Conservation (phyloP, 2,113 vertebrate species). For the Vimba vimba region DNA sequence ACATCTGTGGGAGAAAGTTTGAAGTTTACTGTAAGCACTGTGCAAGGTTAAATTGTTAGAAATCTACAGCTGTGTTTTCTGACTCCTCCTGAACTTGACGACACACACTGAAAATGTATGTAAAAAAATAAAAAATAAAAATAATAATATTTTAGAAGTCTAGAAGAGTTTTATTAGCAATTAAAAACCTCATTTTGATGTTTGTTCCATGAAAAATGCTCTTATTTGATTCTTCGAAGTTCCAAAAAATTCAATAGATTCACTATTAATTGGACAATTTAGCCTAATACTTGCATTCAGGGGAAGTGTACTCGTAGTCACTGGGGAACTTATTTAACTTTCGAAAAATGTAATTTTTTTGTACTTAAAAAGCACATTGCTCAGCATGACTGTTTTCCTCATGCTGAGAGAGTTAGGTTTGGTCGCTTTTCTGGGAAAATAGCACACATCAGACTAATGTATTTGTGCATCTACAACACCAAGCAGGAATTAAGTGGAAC, state of each 20-base stretch:
- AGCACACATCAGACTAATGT: conserved; percentile 18
- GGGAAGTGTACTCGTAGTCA: neutral
- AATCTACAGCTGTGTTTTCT: neutral
- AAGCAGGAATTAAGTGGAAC: conserved; percentile 6
- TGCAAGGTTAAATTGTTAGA: conserved; percentile 1
- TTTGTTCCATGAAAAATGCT: neutral
- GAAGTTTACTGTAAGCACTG: neutral
- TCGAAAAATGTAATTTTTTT: neutral
- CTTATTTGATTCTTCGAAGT: neutral
- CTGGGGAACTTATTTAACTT: neutral
- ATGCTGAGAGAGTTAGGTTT: conserved; percentile 18
- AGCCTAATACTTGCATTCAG: neutral
- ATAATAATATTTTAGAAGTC: neutral
- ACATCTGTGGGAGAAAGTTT: neutral
- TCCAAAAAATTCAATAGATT: neutral
- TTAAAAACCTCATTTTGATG: neutral
- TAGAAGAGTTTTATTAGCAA: neutral
- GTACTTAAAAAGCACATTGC: neutral
- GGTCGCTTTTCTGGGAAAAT: neutral
- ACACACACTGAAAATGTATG: neutral
- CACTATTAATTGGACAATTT: neutral
- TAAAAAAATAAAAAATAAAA: no score
- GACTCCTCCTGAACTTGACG: neutral
- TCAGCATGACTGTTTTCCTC: neutral
- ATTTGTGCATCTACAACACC: conserved; percentile 10